Base-by-base conservation (phyloP, 2,113 vertebrate species). In the Seriola rivoliana region DNA sequence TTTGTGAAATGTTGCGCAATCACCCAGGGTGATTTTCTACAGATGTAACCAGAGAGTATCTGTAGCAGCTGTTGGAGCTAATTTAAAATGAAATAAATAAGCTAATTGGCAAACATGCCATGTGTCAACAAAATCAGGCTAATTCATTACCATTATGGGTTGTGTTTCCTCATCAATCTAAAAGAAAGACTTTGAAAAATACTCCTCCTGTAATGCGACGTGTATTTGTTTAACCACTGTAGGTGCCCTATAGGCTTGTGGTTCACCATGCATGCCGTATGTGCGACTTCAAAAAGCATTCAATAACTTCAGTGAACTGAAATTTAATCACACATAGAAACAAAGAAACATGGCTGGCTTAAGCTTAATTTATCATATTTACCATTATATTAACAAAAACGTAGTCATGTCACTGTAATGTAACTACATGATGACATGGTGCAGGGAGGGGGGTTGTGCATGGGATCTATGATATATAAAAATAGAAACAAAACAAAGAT, bases 401-500 rank as follows among this genome's bases (percentile, higher is more conserved):
- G 25, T 40, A n/a, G 36, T 21, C 12, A 60, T 63, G 29, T 19
- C 3, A 29, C 38, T 36, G 7, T 38, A 50, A 36, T 40, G 38
- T 14, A 21, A 38, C 48, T 57, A 58, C 8, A 8, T 57, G 38
- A 42, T 36, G 4, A 48, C 34, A 21, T 21, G 14, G 2, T 7
- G 21, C 66, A 25, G 23, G 16, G 48, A 19, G 38, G 23, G 29
- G 16, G 10, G 1, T n/a, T 1, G 14, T 14, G 46, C 32, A n/a
- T 13, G 19, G 1, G 48, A 36, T 50, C 40, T 52, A 13, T 25
- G 63, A 63, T 32, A 19, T 29, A 54, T 54, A 36, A 55, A 38
- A 76, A 57, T 1, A 4, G 57, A 36, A 36, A 11, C 40, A 42
- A 66, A 80, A 82, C 48, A 46, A 88, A 66, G 44, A 32, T 59